These are phyloP conservation scores for Halocaridina rubra DNA, from an alignment of 2,888 invertebrate genomes.

Conservation along the genomic window DNA sequence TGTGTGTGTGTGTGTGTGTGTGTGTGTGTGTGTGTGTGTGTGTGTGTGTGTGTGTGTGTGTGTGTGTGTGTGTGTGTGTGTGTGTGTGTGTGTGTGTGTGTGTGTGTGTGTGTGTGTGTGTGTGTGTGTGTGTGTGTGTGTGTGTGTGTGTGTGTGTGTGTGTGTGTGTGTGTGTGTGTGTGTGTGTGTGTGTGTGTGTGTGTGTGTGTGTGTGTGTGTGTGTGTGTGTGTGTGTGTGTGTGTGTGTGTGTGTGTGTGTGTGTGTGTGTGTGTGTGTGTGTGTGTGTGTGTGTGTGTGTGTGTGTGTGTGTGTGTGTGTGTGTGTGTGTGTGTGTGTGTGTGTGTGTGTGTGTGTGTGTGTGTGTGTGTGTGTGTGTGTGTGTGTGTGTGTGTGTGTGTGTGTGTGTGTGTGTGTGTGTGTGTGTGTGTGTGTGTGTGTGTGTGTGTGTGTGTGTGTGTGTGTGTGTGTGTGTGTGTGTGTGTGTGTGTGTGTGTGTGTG, in stretches of 20 bases:
- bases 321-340: neutral
- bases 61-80: too few relatives aligned
- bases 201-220: too few relatives aligned
- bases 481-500: conserved; percentile 10
- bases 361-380: neutral
- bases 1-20: too few relatives aligned
- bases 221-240: neutral
- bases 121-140: too few relatives aligned
- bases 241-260: neutral
- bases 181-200: too few relatives aligned
- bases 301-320: neutral
- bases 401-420: neutral
- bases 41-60: too few relatives aligned
- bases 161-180: too few relatives aligned
- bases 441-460: neutral
- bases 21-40: too few relatives aligned
- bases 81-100: too few relatives aligned
- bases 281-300: neutral
- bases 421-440: neutral
- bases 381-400: neutral
- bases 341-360: neutral
- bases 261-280: neutral
- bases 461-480: neutral
- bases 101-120: too few relatives aligned
- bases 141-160: too few relatives aligned